Evolutionary conservation across 2,888 invertebrate genomes (phyloP), one percentile per base, ranked within the genome.

Genomic region (Amiota communis): DNA sequence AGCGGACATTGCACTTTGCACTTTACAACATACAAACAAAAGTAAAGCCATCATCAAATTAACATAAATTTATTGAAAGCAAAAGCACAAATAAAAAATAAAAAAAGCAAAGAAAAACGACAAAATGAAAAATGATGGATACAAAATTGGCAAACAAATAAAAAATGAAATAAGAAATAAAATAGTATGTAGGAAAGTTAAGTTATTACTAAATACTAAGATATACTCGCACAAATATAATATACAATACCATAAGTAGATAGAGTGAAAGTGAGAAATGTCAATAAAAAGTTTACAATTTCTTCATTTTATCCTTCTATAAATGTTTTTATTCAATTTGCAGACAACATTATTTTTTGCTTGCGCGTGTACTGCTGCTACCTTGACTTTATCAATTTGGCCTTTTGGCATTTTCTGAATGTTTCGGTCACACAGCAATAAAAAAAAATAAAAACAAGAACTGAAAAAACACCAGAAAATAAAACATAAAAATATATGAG

Each of bases 371-470:
- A 6, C 36, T 36, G 23, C 3, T 63, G 51, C 51, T 68, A 48
- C 67, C 67, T 68, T 68, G 67, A 68, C 67, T 68, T 68, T 68
- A 68, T 68, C 67, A 68, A 20, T 20, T 20, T 53, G 67, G 51
- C 49, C 67, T 68, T 23, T 53, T 68, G n/a, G 23, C 67, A 49
- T 68, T 68, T 68, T 36, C 36, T 36, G 36, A 36, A 36, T 36
- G 36, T 36, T 36, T 36, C 36, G 36, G 36, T 36, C 36, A 36
- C 36, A 36, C 36, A 36, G 6, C 36, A 36, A 36, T 6, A 36
- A 36, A 36, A 36, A 36, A 2, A 36, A 36, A n/a, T n/a, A 36
- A 36, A 36, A 36, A 6, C 2, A 36, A 15, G 1, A 51, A n/a
- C 1, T 51, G 51, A 65, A 63, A 65, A 20, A 68, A 13, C 13